Evolutionary conservation across 2,888 invertebrate species (phyloP).

Genomic region (Rugalucina vietnamica): DNA sequence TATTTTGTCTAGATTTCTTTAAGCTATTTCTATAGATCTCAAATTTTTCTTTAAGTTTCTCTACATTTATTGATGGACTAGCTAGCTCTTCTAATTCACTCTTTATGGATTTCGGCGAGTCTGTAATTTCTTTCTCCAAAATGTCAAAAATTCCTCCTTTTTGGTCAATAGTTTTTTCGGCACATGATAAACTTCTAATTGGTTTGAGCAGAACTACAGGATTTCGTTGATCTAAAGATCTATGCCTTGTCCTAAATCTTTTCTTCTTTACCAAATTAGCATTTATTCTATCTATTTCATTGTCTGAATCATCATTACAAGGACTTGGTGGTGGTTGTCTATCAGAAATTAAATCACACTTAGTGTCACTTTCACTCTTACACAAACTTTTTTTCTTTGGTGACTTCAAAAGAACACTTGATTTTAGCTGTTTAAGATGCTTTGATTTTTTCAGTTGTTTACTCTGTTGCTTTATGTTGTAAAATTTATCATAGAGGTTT

Average conservation of each 20-base stretch:
- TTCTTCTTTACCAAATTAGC: background rate
- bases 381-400: no score
- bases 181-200: background rate
- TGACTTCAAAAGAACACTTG: no score
- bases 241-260: background rate
- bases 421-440: no score
- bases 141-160: background rate
- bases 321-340: background rate
- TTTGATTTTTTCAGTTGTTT: no score
- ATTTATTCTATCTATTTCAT: background rate
- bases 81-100: background rate
- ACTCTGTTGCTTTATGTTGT: no score
- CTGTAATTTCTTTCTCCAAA: background rate
- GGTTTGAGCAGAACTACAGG: background rate
- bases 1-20: no score
- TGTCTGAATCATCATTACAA: background rate
- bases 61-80: background rate
- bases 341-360: background rate
- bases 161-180: background rate
- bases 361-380: background rate
- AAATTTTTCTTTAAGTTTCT: background rate
- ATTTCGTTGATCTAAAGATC: background rate
- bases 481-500: background rate
- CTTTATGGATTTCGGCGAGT: background rate
- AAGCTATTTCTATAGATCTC: background rate